Evolutionary conservation across 2,797 vertebrate genomes (phyloP).

Genomic region (Sebastes diaconus): DNA sequence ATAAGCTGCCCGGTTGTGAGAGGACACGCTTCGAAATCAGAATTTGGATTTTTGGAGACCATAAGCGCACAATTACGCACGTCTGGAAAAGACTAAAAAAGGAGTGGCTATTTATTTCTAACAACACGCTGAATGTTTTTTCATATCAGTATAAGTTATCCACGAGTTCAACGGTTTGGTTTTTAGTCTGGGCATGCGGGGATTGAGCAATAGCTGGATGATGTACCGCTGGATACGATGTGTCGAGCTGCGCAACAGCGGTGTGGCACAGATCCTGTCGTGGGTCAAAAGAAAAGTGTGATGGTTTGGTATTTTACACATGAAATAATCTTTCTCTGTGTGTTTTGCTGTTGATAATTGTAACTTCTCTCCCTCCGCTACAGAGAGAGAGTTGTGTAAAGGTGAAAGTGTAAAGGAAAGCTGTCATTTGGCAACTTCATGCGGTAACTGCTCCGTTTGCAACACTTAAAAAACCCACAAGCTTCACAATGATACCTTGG

Average conservation of each 20-base stretch:
- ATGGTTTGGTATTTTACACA: slow-evolving; percentile 7
- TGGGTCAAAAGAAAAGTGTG: slow-evolving; percentile 40
- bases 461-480: slow-evolving; percentile 67
- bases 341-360: background rate
- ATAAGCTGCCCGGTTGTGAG: slow-evolving; percentile 45
- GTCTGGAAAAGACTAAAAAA: slow-evolving; percentile 60
- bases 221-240: slow-evolving; percentile 62
- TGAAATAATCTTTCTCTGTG: background rate
- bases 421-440: slow-evolving; percentile 67
- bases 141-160: slow-evolving; percentile 6
- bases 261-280: slow-evolving; percentile 70
- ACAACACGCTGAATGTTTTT: slow-evolving; percentile 24
- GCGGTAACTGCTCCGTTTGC: slow-evolving; percentile 64
- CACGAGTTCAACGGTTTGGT: slow-evolving; percentile 18
- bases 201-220: slow-evolving; percentile 68
- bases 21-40: slow-evolving; percentile 50
- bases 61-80: slow-evolving; percentile 75
- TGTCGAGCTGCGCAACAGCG: slow-evolving; percentile 79
- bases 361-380: background rate
- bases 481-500: slow-evolving; percentile 66
- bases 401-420: slow-evolving; percentile 33
- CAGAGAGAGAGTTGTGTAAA: slow-evolving; percentile 20
- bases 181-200: slow-evolving; percentile 44
- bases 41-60: slow-evolving; percentile 55
- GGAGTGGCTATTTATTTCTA: slow-evolving; percentile 48